These are phyloP conservation scores for Drosophila macrospina DNA, from an alignment of 2,888 invertebrate species.

Conservation along the genomic window DNA sequence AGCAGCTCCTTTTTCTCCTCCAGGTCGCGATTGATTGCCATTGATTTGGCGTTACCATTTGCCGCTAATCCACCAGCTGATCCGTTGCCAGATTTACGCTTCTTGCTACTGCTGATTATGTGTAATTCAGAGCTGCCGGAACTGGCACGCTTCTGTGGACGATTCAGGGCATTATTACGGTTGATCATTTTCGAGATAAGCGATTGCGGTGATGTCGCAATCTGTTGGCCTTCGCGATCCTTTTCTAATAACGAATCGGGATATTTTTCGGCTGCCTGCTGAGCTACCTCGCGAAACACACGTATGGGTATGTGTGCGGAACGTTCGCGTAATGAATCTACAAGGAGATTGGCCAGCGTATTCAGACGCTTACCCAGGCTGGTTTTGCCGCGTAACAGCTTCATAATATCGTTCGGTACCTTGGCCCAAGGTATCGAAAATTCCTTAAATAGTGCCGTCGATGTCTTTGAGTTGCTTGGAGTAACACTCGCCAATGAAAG, in stretches of 20 bases:
- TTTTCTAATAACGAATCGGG: conserved; percentile 72
- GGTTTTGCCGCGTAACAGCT: conserved; percentile 58
- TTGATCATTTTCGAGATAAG: conserved; percentile 74
- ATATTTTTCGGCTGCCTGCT: conserved; percentile 74
- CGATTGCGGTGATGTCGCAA: conserved; percentile 74
- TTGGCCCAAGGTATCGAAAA: conserved; percentile 72
- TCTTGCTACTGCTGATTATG: conserved; percentile 56
- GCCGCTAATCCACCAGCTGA: conserved; percentile 29
- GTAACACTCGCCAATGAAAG: conserved; percentile 70
- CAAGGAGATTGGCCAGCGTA: conserved; percentile 67
- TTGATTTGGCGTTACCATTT: conserved; percentile 64
- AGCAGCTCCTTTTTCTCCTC: conserved; percentile 70
- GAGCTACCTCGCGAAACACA: conserved; percentile 74
- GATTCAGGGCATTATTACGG: conserved; percentile 71
- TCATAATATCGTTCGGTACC: conserved; percentile 76
- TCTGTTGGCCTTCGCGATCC: conserved; percentile 74
- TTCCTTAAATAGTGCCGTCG: conserved; percentile 66
- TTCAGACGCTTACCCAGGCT: conserved; percentile 71
- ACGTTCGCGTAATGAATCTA: conserved; percentile 67
- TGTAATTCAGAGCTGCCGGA: conserved; percentile 60
- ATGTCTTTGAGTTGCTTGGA: conserved; percentile 66
- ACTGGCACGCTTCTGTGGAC: conserved; percentile 70
- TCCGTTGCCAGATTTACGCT: conserved; percentile 54
- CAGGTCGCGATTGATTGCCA: conserved; percentile 60
- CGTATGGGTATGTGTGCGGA: conserved; percentile 66